Conservation (phyloP, 2,888 invertebrate species). For the Liopterus haemorrhoidalis region DNA sequence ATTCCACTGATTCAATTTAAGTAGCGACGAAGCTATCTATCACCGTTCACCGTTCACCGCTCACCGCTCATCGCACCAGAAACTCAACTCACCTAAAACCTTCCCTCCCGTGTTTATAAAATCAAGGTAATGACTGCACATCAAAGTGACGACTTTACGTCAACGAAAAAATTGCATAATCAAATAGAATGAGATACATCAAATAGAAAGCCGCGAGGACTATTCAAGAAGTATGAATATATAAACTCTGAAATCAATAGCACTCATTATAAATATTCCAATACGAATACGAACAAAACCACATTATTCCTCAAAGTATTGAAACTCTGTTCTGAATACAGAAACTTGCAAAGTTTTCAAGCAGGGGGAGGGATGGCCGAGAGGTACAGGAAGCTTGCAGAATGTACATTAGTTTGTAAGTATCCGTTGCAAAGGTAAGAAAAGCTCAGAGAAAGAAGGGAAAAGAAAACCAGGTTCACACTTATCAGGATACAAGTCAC, state of each 20-base stretch:
- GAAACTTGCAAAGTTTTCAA: slow-evolving; percentile 13
- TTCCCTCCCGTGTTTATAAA: no score
- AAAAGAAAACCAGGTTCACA: no score
- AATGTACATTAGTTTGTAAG: slow-evolving; percentile 22
- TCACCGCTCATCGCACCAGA: no score
- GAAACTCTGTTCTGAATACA: slow-evolving; percentile 21
- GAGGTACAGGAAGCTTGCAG: slow-evolving; percentile 6
- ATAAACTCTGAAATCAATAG: slow-evolving; percentile 19
- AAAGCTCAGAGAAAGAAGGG: no score
- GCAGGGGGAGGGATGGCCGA: background rate
- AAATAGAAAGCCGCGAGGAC: no score
- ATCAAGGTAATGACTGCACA: background rate
- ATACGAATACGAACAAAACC: slow-evolving; percentile 19
- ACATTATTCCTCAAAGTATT: slow-evolving; percentile 20
- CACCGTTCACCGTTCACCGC: no score
- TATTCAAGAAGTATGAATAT: no score
- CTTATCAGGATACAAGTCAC: slow-evolving; percentile 17
- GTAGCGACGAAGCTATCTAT: no score
- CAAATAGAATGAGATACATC: no score
- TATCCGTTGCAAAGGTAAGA: slow-evolving; percentile 18
- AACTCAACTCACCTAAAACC: no score
- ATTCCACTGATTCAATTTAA: no score
- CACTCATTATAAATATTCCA: slow-evolving; percentile 24
- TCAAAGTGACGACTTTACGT: background rate
- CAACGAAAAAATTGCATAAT: no score